These are phyloP conservation scores for Invenusta paracnida DNA, from an alignment of 2,888 invertebrate genomes.

Conservation along the genomic window DNA sequence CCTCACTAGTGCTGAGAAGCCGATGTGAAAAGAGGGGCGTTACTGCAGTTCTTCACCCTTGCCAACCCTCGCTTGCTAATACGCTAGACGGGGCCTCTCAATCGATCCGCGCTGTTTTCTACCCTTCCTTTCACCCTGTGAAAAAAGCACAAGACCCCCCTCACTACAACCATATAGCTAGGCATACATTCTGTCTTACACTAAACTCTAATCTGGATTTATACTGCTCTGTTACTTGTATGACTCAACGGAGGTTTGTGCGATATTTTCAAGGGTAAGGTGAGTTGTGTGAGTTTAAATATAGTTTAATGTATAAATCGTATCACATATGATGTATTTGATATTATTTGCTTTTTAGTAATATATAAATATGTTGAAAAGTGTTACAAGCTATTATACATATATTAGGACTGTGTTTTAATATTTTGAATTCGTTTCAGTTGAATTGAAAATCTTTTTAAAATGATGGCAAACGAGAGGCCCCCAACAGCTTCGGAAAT, in stretches of 20 bases:
- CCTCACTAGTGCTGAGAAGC: not conserved
- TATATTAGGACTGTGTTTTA: too few species aligned
- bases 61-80: not conserved
- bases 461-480: not conserved
- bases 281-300: not conserved
- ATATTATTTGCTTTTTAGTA: not conserved
- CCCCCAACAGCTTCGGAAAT: conserved; percentile 66
- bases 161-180: too few species aligned
- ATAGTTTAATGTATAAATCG: not conserved
- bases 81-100: not conserved
- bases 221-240: too few species aligned
- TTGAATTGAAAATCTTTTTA: too few species aligned
- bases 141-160: not conserved
- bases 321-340: not conserved
- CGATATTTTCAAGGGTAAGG: not conserved
- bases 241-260: not conserved
- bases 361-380: not conserved
- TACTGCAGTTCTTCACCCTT: not conserved
- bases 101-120: not conserved
- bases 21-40: not conserved
- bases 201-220: too few species aligned
- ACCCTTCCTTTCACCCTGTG: not conserved
- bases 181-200: too few species aligned
- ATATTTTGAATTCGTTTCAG: too few species aligned
- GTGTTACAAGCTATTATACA: too few species aligned